Conservation (phyloP, 2,888 invertebrate genomes). For the Schizotus pectinicornis region DNA sequence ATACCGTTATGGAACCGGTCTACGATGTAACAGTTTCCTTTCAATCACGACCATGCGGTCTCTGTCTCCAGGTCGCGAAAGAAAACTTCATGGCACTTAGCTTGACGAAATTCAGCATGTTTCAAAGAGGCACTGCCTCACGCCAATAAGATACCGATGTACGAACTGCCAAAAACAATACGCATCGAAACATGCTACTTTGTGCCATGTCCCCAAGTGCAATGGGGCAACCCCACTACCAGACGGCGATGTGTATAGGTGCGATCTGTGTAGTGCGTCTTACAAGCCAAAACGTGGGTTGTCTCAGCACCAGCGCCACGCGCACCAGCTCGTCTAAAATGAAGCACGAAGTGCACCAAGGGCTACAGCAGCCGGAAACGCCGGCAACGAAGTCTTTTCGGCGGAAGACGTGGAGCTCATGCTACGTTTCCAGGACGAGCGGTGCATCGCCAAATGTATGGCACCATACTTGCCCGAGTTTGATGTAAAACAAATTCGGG, state of each 20-base stretch:
- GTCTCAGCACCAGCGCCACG: slow-evolving; percentile 9
- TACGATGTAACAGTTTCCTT: too few relatives aligned
- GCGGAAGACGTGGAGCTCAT: slow-evolving; percentile 2
- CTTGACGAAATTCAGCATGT: too few relatives aligned
- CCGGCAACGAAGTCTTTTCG: neutral
- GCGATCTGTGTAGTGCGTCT: slow-evolving; percentile 6
- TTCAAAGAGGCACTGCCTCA: too few relatives aligned
- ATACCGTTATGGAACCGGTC: too few relatives aligned
- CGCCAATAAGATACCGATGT: neutral
- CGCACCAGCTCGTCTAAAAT: slow-evolving; percentile 14
- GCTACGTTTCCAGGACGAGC: neutral
- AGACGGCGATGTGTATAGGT: neutral
- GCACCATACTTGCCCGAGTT: slow-evolving; percentile 1
- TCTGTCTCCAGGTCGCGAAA: too few relatives aligned
- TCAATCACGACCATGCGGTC: too few relatives aligned
- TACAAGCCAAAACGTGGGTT: slow-evolving; percentile 7
- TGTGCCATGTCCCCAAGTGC: slow-evolving; percentile 25
- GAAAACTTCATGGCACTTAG: too few relatives aligned
- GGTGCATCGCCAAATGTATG: slow-evolving; percentile 12
- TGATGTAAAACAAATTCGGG: slow-evolving; percentile 24
- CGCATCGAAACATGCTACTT: slow-evolving; percentile 3
- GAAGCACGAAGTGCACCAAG: slow-evolving; percentile 17
- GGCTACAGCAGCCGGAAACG: slow-evolving; percentile 2
- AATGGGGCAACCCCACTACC: slow-evolving; percentile 1
- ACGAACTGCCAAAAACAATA: slow-evolving; percentile 1